Percentiles rank a stretch among this genome's conserved stretches.
These are phyloP conservation scores for Chinchilla lanigera DNA, from an alignment of 2,113 vertebrate genomes.

Conservation along the genomic window DNA sequence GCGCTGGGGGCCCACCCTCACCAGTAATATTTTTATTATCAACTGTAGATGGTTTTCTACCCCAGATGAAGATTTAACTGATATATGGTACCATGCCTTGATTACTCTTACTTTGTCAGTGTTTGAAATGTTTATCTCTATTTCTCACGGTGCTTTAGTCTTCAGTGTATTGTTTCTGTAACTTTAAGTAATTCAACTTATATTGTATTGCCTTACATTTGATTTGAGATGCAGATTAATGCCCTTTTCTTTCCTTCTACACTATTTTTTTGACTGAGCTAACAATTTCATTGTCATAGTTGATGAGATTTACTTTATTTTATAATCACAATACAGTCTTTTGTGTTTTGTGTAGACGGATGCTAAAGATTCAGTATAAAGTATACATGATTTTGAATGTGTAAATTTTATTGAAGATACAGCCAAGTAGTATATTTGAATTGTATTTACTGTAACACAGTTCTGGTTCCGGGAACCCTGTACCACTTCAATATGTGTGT, in stretches of 20 bases:
- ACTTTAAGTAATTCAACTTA: not conserved
- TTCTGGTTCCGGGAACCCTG: not conserved
- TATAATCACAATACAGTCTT: not conserved
- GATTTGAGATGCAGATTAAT: not conserved
- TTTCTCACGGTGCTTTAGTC: not conserved
- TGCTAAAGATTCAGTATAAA: not conserved
- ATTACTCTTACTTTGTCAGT: not conserved
- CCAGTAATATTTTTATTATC: not conserved
- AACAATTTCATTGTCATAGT: not conserved
- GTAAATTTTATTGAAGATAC: not conserved
- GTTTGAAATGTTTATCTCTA: not conserved
- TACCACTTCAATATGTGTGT: not conserved
- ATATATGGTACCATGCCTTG: not conserved
- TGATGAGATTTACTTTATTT: constrained; percentile 12
- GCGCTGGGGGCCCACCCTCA: too few species aligned
- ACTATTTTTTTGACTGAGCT: not conserved
- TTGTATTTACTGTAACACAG: not conserved
- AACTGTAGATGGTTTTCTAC: not conserved
- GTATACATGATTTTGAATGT: not conserved
- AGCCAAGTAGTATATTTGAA: not conserved
- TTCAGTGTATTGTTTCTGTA: not conserved
- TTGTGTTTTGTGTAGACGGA: not conserved
- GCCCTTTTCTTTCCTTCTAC: not conserved
- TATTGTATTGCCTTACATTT: not conserved
- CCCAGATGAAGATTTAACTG: not conserved